phyloP scores from a whole-genome alignment of 2,797 vertebrate genomes.

The Darevskia mixta region DNA sequence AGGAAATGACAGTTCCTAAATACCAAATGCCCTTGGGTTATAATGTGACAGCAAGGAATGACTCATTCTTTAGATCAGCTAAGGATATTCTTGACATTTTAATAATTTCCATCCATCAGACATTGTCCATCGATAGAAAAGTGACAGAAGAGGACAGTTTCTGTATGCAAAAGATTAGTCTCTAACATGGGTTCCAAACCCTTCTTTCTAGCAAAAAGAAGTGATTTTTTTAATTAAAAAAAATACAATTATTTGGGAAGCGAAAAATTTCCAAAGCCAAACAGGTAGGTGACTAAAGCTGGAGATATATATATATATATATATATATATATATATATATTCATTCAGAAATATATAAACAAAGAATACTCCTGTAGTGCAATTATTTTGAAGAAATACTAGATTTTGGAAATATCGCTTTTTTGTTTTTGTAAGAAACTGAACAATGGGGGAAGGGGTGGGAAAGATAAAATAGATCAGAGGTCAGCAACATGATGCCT shows the following conservation, averaged over 20 bases:
- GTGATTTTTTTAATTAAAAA: neutral
- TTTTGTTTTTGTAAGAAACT: no score
- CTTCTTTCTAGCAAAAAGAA: neutral
- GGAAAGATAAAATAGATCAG: neutral
- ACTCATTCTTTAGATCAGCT: slow-evolving; percentile 52
- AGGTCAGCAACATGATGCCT: no score
- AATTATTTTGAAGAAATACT: neutral
- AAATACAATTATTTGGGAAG: neutral
- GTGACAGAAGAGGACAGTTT: slow-evolving; percentile 41
- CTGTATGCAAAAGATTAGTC: slow-evolving; percentile 39
- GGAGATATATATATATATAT: neutral
- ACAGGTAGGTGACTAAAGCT: neutral
- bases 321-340: no score
- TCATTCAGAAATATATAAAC: neutral
- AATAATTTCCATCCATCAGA: slow-evolving; percentile 52
- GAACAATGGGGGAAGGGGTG: no score
- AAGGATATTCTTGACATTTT: slow-evolving; percentile 55
- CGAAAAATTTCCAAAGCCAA: neutral
- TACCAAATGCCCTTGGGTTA: slow-evolving; percentile 56
- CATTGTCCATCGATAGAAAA: slow-evolving; percentile 36
- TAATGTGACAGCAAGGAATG: slow-evolving; percentile 41
- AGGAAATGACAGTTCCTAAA: slow-evolving; percentile 58
- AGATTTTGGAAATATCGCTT: neutral
- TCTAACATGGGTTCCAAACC: neutral
- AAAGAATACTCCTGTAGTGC: no score